Percentiles rank a stretch among this genome's conserved stretches.
phyloP scores from a whole-genome alignment of 2,797 vertebrate genomes.

The Sebastes cheni region DNA sequence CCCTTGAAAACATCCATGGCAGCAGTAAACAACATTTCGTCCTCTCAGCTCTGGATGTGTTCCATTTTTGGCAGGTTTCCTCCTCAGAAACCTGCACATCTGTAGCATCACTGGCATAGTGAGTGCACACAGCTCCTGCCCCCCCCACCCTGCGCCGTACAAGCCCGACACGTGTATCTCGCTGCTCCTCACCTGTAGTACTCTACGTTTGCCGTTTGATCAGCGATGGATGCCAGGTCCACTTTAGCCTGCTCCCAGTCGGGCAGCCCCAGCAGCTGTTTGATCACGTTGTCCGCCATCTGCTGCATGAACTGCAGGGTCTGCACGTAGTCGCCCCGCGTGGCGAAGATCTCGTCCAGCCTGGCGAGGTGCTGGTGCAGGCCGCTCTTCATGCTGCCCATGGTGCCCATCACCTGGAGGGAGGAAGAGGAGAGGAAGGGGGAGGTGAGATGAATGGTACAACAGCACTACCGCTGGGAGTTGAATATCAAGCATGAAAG shows the following conservation, averaged over 20 bases:
- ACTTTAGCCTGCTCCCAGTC: slow-evolving; percentile 82
- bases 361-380: slow-evolving; percentile 88
- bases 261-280: slow-evolving; percentile 90
- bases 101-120: background rate
- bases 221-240: slow-evolving; percentile 82
- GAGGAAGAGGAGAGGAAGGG: background rate
- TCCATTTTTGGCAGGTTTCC: background rate
- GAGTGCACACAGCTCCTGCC: background rate
- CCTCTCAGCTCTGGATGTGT: background rate
- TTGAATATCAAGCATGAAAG: background rate
- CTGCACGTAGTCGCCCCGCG: slow-evolving; percentile 89
- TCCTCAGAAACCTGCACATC: background rate
- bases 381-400: slow-evolving; percentile 83
- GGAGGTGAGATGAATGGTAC: background rate
- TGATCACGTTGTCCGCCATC: slow-evolving; percentile 84
- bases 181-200: slow-evolving; percentile 88
- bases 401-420: slow-evolving; percentile 86
- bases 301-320: slow-evolving; percentile 90
- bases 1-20: background rate
- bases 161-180: background rate
- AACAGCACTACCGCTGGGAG: background rate
- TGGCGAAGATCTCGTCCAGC: slow-evolving; percentile 91
- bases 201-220: slow-evolving; percentile 80
- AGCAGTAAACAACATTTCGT: background rate
- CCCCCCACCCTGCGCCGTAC: background rate